Base-by-base conservation (phyloP, 2,888 invertebrate species). In the Watsonalla binaria region DNA sequence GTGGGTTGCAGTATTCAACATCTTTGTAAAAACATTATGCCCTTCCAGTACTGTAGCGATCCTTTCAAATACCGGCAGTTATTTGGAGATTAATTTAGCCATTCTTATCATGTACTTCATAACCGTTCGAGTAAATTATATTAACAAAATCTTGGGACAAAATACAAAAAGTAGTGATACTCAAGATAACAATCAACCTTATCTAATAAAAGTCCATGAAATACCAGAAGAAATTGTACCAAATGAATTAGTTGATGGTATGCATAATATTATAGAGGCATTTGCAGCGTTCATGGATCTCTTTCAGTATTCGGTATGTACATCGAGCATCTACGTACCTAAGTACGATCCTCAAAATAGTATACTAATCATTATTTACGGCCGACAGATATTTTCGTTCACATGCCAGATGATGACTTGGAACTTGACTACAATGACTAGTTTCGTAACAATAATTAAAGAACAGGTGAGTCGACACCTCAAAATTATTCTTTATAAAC, bases 221-320 rank as follows among this genome's bases (percentile, higher is more conserved):
- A 51, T 52, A 57, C 8, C 24, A 14, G 60, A 52, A 35, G 58
- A 54, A 46, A 53, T 45, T 48, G 50, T 61, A 42, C 49, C 62
- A 7, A 51, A 62, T 9, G 65, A 70, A 35, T 50, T 77, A 6
- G 68, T 78, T 5, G 46, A 49, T 46, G 74, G 74, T 13, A 62
- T 76, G 53, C 65, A 68, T 57, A 61, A 63, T 48, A 65, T 82
- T 59, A 63, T 83, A 53, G 74, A 78, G 33, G 62, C 71, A 5
- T 63, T 79, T 33, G 55, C 65, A n/a, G 78, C 80, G 55, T 70
- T 79, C 47, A 69, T 70, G 52, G 65, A 72, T 45, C 57, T 77
- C 45, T 80, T 70, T 56, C 76, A 79, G 59, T 73, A 76, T 39
- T 63, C 78, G 56, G 84, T 83, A 70, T 77, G 76, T 64, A 13